Percentiles rank a stretch among this genome's conserved stretches.
Evolutionary conservation across 2,113 vertebrate species (phyloP).

Genomic region (Pachypanchax playfairii): DNA sequence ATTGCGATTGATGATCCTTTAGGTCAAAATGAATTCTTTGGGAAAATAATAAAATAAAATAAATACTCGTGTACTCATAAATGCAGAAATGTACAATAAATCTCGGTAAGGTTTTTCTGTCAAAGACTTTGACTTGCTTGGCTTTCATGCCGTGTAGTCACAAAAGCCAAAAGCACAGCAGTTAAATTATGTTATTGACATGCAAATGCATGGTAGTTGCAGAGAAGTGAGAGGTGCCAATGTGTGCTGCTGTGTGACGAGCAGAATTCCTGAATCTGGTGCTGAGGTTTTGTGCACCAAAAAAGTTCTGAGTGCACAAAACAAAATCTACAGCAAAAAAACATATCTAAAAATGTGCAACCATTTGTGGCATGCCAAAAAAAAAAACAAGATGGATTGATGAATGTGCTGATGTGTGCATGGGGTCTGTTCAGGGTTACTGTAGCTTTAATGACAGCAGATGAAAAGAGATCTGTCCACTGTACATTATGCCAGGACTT

Average conservation of each 20-base stretch:
- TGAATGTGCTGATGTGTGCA: slow-evolving; percentile 41
- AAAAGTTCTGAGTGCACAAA: slow-evolving; percentile 26
- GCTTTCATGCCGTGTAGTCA: slow-evolving; percentile 53
- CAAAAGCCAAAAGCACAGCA: slow-evolving; percentile 63
- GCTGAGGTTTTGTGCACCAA: slow-evolving; percentile 35
- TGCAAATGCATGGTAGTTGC: slow-evolving; percentile 74
- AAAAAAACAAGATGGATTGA: slow-evolving; percentile 33
- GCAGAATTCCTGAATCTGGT: slow-evolving; percentile 65
- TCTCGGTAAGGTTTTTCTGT: slow-evolving; percentile 52
- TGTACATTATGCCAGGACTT: slow-evolving; percentile 55
- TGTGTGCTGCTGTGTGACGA: slow-evolving; percentile 74
- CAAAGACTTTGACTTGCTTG: slow-evolving; percentile 52
- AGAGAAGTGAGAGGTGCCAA: slow-evolving; percentile 74
- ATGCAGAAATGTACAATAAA: slow-evolving; percentile 25
- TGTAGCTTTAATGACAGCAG: slow-evolving; percentile 56
- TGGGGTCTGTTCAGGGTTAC: slow-evolving; percentile 41
- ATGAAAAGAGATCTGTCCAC: slow-evolving; percentile 61
- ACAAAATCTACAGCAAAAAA: slow-evolving; percentile 38
- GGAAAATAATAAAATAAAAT: neutral
- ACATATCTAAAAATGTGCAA: too few relatives aligned
- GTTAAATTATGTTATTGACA: slow-evolving; percentile 74
- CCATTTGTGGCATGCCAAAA: too few relatives aligned
- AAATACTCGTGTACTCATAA: slow-evolving; percentile 35
- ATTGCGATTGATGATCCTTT: slow-evolving; percentile 42
- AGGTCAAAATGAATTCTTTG: slow-evolving; percentile 23